Evolutionary conservation across 2,888 invertebrate species (phyloP).

Genomic region (Phortica magna): DNA sequence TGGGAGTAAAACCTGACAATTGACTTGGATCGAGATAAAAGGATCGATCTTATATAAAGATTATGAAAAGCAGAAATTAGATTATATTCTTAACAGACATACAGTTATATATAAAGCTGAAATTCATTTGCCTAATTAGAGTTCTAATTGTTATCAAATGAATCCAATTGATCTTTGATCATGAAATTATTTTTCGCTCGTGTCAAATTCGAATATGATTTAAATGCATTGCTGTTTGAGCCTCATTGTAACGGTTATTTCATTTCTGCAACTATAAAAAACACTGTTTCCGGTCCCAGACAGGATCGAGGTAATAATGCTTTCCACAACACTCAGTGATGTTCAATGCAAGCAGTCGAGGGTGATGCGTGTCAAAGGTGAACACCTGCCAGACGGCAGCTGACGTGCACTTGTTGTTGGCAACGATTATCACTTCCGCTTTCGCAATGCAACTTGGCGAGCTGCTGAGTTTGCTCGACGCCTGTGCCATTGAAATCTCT

Average conservation of each 20-base stretch:
- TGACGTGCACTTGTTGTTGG: not conserved
- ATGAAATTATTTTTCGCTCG: no score
- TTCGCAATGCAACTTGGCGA: not conserved
- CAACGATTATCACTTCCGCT: not conserved
- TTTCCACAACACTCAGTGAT: not conserved
- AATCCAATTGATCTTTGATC: no score
- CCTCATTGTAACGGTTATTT: not conserved
- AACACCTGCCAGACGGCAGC: conserved; percentile 1
- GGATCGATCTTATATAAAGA: no score
- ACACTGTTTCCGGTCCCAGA: not conserved
- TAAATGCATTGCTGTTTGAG: not conserved
- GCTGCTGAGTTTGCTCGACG: not conserved
- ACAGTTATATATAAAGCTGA: no score
- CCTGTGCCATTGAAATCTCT: conserved; percentile 38
- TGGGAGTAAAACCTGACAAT: not conserved
- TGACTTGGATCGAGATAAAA: no score
- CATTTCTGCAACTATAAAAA: not conserved
- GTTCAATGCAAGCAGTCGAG: not conserved
- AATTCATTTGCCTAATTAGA: no score
- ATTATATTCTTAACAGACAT: no score
- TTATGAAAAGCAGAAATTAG: no score
- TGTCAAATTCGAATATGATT: conserved; percentile 49
- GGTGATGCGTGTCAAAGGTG: conserved; percentile 8
- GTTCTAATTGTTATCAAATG: no score
- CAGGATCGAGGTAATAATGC: not conserved